A percentile compares a stretch with the other conserved stretches of the same genome.
Conservation (phyloP, 2,797 vertebrate species). For the Philypnodon macrostomus region DNA sequence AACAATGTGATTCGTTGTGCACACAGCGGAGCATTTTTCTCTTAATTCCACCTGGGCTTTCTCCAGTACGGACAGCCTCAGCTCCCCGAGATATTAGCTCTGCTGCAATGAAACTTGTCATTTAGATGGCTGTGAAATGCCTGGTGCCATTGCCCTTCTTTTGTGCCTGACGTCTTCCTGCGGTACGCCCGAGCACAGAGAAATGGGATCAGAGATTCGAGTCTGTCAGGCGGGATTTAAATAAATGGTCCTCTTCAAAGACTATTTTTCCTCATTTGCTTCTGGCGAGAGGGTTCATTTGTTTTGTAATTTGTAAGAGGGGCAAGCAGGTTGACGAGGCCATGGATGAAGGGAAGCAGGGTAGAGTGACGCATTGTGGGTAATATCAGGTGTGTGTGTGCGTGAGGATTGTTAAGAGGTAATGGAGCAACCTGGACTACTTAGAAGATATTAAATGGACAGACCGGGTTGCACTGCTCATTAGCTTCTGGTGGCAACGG, state of each 20-base stretch:
- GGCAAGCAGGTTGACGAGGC: slow-evolving; percentile 41
- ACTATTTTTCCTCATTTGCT: slow-evolving; percentile 75
- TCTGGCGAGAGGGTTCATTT: slow-evolving; percentile 68
- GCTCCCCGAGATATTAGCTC: slow-evolving; percentile 41
- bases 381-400: slow-evolving; percentile 47
- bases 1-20: slow-evolving; percentile 30
- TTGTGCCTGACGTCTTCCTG: slow-evolving; percentile 43
- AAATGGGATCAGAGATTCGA: slow-evolving; percentile 61
- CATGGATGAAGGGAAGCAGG: slow-evolving; percentile 38
- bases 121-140: slow-evolving; percentile 56
- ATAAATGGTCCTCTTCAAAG: slow-evolving; percentile 72
- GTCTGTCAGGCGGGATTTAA: slow-evolving; percentile 66
- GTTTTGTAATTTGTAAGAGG: slow-evolving; percentile 68
- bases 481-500: slow-evolving; percentile 47
- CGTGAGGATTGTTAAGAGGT: slow-evolving; percentile 44
- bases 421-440: slow-evolving; percentile 62
- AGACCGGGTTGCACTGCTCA: slow-evolving; percentile 54
- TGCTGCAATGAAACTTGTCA: slow-evolving; percentile 43
- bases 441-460: slow-evolving; percentile 59
- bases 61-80: slow-evolving; percentile 25
- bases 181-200: slow-evolving; percentile 46
- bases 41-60: slow-evolving; percentile 42
- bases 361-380: slow-evolving; percentile 3
- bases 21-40: slow-evolving; percentile 30
- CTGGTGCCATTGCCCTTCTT: slow-evolving; percentile 44